These are phyloP conservation scores for Hyla sarda DNA, from an alignment of 2,113 vertebrate genomes.

Conservation along the genomic window DNA sequence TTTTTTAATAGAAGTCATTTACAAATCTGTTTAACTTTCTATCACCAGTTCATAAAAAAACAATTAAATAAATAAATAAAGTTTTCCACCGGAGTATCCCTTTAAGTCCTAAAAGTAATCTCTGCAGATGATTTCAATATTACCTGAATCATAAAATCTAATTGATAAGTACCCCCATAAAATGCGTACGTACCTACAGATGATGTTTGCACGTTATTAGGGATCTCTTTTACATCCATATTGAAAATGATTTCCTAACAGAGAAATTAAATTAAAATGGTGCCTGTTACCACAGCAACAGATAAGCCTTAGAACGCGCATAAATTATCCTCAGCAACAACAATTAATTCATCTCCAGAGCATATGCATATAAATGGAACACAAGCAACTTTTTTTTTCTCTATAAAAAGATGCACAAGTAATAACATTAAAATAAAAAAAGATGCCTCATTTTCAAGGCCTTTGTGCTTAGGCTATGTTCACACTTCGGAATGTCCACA, in stretches of 20 bases:
- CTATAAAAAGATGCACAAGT: neutral
- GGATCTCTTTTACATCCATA: neutral
- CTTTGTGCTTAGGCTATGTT: too few species aligned
- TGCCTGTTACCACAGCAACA: slow-evolving; percentile 25
- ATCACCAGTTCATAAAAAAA: too few species aligned
- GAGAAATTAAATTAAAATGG: slow-evolving; percentile 15
- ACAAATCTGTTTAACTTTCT: too few species aligned
- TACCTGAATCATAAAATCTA: too few species aligned
- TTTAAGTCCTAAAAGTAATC: too few species aligned
- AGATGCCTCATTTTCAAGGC: neutral
- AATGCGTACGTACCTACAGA: neutral
- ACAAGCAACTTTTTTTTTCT: neutral
- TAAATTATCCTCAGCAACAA: slow-evolving; percentile 7
- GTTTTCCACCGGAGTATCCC: too few species aligned
- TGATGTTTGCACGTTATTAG: neutral
- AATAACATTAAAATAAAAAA: neutral
- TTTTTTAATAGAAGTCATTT: too few species aligned
- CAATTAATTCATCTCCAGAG: slow-evolving; percentile 32
- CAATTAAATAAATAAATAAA: too few species aligned
- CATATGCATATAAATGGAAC: neutral
- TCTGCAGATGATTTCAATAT: too few species aligned
- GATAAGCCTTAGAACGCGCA: neutral
- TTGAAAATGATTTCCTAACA: slow-evolving; percentile 1
- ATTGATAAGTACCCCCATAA: neutral
- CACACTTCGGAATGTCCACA: too few species aligned